phyloP scores from a whole-genome alignment of 2,888 invertebrate species.

The Drosophila paranaensis region DNA sequence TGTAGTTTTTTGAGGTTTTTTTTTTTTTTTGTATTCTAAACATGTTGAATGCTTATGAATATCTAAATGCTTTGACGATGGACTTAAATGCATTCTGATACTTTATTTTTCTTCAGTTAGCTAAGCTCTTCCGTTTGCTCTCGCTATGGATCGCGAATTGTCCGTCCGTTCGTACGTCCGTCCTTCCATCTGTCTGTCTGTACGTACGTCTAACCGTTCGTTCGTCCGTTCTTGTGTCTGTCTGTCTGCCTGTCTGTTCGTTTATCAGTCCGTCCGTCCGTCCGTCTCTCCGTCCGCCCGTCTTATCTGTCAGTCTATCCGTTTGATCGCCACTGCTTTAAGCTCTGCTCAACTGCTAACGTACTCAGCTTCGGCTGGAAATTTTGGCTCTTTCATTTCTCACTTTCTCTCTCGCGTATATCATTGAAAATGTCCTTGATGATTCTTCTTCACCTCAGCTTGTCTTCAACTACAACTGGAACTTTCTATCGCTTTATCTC shows the following conservation, averaged over 20 bases:
- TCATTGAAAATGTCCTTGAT: neutral
- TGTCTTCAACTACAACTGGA: neutral
- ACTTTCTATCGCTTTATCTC: neutral
- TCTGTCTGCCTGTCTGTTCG: neutral
- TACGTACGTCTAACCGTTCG: neutral
- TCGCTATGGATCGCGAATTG: neutral
- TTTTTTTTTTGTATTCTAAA: neutral
- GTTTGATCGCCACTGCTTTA: neutral
- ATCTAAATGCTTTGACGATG: constrained; percentile 21
- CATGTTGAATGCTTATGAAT: constrained; percentile 9
- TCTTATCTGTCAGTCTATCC: neutral
- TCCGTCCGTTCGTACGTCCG: neutral
- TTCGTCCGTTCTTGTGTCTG: neutral
- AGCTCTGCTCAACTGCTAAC: neutral
- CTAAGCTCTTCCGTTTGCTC: constrained; percentile 26
- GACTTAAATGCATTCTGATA: constrained; percentile 30
- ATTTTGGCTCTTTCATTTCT: neutral
- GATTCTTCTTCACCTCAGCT: neutral
- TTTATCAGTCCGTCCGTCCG: neutral
- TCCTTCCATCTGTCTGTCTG: too few species aligned
- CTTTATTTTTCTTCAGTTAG: constrained; percentile 2
- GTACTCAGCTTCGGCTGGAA: neutral
- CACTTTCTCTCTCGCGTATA: neutral
- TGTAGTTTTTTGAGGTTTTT: neutral
- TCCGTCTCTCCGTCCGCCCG: neutral